These are phyloP conservation scores for Craseonycteris thonglongyai DNA, from an alignment of 2,113 vertebrate genomes.

Conservation along the genomic window DNA sequence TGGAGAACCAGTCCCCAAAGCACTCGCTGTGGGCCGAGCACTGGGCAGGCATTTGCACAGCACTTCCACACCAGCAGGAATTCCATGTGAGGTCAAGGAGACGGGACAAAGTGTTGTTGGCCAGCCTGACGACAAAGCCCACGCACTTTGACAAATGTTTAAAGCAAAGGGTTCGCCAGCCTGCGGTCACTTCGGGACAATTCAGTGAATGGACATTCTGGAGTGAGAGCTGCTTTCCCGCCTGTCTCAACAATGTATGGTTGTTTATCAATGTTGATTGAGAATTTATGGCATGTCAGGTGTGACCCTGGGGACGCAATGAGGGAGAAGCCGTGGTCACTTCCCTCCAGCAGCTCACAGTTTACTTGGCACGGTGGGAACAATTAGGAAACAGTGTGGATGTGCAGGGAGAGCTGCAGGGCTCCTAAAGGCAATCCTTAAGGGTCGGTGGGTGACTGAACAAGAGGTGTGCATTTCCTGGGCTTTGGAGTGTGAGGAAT, in stretches of 20 bases:
- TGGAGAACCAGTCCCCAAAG: rapidly evolving
- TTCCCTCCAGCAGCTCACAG: neutral
- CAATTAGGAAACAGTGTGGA: neutral
- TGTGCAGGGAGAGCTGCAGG: neutral
- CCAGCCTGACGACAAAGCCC: neutral
- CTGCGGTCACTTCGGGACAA: neutral
- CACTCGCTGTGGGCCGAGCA: too few species aligned
- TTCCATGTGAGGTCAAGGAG: neutral
- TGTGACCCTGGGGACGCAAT: neutral
- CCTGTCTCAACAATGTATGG: neutral
- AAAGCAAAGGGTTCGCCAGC: rapidly evolving
- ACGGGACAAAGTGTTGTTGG: neutral
- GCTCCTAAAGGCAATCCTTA: neutral
- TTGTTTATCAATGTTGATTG: neutral
- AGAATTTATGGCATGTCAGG: neutral
- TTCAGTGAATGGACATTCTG: neutral
- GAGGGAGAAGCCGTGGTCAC: neutral
- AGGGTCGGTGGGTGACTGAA: neutral
- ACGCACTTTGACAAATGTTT: neutral
- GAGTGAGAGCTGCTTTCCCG: neutral
- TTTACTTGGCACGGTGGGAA: too few species aligned
- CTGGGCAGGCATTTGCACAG: neutral
- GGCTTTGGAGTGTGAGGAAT: neutral
- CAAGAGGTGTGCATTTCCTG: rapidly evolving
- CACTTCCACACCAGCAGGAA: rapidly evolving